Evolutionary conservation across 2,888 invertebrate species (phyloP).

Genomic region (Eudasyphora cyanicolor): DNA sequence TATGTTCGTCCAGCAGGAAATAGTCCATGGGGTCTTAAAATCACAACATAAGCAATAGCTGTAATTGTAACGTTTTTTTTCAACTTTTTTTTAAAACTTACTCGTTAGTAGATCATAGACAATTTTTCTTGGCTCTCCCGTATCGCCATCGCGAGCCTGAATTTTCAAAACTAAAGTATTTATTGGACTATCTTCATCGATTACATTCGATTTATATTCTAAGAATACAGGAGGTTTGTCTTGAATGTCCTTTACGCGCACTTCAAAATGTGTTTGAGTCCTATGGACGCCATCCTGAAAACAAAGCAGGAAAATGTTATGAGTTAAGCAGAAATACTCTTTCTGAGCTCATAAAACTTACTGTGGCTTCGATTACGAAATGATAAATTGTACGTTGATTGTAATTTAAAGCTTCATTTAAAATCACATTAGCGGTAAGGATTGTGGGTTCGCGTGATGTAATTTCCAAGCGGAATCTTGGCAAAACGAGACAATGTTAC

Average conservation of each 20-base stretch:
- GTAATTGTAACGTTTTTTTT: neutral
- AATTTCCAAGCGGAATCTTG: conserved; percentile 76
- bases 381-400: conserved; percentile 89
- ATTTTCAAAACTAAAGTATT: conserved; percentile 90
- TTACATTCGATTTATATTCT: conserved; percentile 88
- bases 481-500: conserved; percentile 15
- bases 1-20: conserved; percentile 88
- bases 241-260: conserved; percentile 91
- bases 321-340: neutral
- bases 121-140: conserved; percentile 89
- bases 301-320: conserved; percentile 47
- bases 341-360: conserved; percentile 77
- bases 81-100: too few species aligned
- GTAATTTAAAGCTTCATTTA: conserved; percentile 87
- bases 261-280: conserved; percentile 87
- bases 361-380: conserved; percentile 88
- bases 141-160: conserved; percentile 91
- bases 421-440: conserved; percentile 87
- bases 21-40: conserved; percentile 91
- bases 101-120: conserved; percentile 89
- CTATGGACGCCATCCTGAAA: conserved; percentile 89
- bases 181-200: conserved; percentile 91
- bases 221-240: conserved; percentile 92
- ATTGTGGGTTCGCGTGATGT: conserved; percentile 82
- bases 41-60: conserved; percentile 53